Percentiles rank a stretch among this genome's conserved stretches.
Evolutionary conservation across 2,113 vertebrate genomes (phyloP).

Genomic region (Hyperopisus bebe): DNA sequence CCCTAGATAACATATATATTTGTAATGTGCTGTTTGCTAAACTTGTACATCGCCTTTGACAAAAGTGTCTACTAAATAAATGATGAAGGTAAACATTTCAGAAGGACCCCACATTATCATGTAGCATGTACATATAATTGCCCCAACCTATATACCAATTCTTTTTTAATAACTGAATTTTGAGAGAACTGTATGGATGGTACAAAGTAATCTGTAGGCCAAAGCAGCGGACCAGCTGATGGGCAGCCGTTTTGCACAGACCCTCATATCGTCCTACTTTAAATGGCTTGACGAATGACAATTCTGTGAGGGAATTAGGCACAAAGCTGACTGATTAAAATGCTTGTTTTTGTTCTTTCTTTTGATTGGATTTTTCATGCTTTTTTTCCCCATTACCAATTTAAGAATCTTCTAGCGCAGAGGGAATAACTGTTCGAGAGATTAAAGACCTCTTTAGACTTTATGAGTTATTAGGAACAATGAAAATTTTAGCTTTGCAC

Average conservation of each 20-base stretch:
- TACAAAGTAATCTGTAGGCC: background rate
- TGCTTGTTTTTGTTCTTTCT: conserved; percentile 21
- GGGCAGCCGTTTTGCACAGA: background rate
- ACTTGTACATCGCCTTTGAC: background rate
- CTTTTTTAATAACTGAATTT: background rate
- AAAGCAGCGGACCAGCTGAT: background rate
- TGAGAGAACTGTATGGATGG: background rate
- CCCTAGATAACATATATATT: background rate
- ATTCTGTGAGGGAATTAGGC: conserved; percentile 18
- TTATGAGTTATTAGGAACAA: conserved; percentile 17
- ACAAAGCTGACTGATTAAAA: conserved; percentile 16
- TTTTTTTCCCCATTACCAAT: conserved; percentile 9
- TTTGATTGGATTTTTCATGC: conserved; percentile 25
- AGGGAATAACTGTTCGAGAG: conserved; percentile 13
- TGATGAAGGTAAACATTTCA: background rate
- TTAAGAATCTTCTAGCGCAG: conserved; percentile 9
- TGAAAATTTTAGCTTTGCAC: background rate
- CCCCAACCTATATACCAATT: background rate
- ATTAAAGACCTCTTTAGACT: conserved; percentile 23
- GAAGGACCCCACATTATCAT: background rate
- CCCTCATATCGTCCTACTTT: background rate
- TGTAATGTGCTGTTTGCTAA: background rate
- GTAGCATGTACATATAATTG: background rate
- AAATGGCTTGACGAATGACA: conserved; percentile 16
- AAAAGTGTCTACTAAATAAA: background rate